Percentiles rank a stretch among this genome's conserved stretches.
Conservation (phyloP, 1,140 invertebrate species). For the Chrysoperla carnea region DNA sequence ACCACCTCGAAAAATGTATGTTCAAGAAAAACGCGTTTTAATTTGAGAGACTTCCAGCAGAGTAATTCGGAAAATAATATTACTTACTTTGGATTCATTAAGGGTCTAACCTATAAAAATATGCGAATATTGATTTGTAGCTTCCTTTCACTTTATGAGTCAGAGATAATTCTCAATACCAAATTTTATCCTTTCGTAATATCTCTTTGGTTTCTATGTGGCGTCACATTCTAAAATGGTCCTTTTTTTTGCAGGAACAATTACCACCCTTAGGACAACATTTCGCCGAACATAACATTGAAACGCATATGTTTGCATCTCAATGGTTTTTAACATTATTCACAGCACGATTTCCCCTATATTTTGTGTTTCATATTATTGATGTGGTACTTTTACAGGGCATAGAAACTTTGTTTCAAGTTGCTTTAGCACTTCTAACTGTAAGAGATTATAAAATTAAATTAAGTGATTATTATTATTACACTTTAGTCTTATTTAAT, state of each 20-base stretch:
- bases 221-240: too few species aligned
- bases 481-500: background rate
- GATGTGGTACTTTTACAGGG: conserved; percentile 92
- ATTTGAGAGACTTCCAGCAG: too few species aligned
- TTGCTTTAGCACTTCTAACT: conserved; percentile 82
- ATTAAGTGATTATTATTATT: background rate
- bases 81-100: conserved; percentile 1
- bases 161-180: too few species aligned
- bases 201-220: too few species aligned
- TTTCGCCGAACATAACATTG: conserved; percentile 79
- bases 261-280: conserved; percentile 77
- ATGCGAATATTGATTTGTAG: too few species aligned
- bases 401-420: conserved; percentile 88
- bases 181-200: too few species aligned
- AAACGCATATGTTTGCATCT: conserved; percentile 98
- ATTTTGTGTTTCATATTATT: conserved; percentile 93
- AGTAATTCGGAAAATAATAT: too few species aligned
- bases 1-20: too few species aligned
- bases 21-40: too few species aligned
- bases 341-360: conserved; percentile 94
- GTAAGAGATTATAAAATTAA: conserved; percentile 31
- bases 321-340: conserved; percentile 99
- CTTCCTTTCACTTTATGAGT: too few species aligned
- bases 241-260: conserved; percentile 64
- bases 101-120: too few species aligned